phyloP scores from a whole-genome alignment of 1,140 invertebrate genomes.

The Drosophila funebris region DNA sequence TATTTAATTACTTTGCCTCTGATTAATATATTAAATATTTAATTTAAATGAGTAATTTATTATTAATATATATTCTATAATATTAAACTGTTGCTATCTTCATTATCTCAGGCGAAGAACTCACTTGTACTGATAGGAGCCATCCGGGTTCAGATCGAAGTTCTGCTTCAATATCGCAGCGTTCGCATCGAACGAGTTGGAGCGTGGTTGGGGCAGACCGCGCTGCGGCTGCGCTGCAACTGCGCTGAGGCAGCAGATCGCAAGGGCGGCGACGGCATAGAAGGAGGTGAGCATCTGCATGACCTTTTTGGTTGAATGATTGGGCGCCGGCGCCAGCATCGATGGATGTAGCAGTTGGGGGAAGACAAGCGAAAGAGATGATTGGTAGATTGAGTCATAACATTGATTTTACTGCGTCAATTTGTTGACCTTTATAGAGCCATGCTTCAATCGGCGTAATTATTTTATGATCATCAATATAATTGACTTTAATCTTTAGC shows the following conservation, averaged over 20 bases:
- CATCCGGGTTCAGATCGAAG: constrained; percentile 84
- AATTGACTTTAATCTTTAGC: constrained; percentile 26
- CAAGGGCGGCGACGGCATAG: constrained; percentile 58
- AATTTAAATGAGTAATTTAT: too few species aligned
- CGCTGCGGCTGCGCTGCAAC: constrained; percentile 75
- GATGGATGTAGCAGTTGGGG: neutral
- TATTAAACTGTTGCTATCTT: too few species aligned
- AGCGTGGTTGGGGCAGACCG: constrained; percentile 62
- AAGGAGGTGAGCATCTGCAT: constrained; percentile 71
- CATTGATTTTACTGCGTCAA: constrained; percentile 3
- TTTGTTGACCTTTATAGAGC: constrained; percentile 50
- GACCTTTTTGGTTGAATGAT: constrained; percentile 55
- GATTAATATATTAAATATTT: too few species aligned
- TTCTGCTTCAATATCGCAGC: constrained; percentile 84
- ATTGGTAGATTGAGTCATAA: constrained; percentile 33
- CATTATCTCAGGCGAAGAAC: constrained; percentile 28
- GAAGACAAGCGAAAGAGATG: constrained; percentile 14
- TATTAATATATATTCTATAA: too few species aligned
- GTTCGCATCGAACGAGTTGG: constrained; percentile 71
- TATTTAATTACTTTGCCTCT: too few species aligned
- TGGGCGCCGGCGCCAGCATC: constrained; percentile 20
- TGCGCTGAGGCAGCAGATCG: constrained; percentile 62
- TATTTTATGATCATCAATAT: constrained; percentile 36
- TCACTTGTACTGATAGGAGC: constrained; percentile 84
- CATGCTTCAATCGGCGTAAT: constrained; percentile 50